phyloP scores from a whole-genome alignment of 2,888 invertebrate genomes.

The Heliconius ethilla region DNA sequence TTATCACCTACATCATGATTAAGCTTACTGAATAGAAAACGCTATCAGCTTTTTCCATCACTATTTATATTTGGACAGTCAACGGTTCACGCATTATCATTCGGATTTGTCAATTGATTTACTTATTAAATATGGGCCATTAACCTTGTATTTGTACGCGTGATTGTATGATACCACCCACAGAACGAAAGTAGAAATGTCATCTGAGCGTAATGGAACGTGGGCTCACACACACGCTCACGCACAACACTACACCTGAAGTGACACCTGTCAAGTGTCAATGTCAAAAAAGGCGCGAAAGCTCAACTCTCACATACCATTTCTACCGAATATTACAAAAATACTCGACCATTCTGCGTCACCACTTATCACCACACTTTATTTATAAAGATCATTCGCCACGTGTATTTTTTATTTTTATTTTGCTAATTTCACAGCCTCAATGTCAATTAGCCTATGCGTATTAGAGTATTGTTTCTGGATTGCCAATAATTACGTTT shows the following conservation, averaged over 20 bases:
- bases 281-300: constrained; percentile 44
- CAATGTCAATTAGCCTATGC: constrained; percentile 82
- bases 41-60: constrained; percentile 59
- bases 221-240: constrained; percentile 31
- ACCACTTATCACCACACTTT: constrained; percentile 66
- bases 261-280: constrained; percentile 40
- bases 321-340: constrained; percentile 50
- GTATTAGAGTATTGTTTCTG: constrained; percentile 81
- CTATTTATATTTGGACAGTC: constrained; percentile 65
- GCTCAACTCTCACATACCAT: constrained; percentile 48
- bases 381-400: constrained; percentile 74
- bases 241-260: constrained; percentile 26
- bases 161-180: constrained; percentile 64
- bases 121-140: constrained; percentile 77
- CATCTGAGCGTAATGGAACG: constrained; percentile 47
- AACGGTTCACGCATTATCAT: constrained; percentile 60
- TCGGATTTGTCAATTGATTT: constrained; percentile 71
- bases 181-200: constrained; percentile 60
- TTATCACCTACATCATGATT: constrained; percentile 54
- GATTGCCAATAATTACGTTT: constrained; percentile 78
- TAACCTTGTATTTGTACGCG: constrained; percentile 72
- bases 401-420: constrained; percentile 68
- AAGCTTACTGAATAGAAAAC: constrained; percentile 61
- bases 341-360: constrained; percentile 63
- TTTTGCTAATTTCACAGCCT: constrained; percentile 83